These are phyloP conservation scores for Sepioteuthis lessoniana DNA, from an alignment of 2,888 invertebrate genomes.

Conservation along the genomic window DNA sequence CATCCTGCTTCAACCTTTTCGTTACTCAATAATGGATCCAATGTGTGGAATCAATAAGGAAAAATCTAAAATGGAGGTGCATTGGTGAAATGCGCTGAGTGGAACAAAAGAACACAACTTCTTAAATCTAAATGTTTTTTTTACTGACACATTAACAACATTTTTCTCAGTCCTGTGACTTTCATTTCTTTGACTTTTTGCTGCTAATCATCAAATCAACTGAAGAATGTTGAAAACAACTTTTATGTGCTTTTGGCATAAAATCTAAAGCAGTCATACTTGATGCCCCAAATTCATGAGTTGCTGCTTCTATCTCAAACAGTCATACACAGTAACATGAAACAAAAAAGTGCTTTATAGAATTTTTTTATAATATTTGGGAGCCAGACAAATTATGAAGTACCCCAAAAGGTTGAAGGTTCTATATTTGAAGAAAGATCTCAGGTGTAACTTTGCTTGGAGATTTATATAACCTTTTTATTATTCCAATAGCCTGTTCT, in stretches of 20 bases:
- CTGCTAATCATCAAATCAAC: background rate
- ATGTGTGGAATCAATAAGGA: too few relatives aligned
- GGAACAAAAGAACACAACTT: background rate
- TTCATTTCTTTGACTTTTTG: background rate
- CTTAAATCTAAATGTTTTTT: background rate
- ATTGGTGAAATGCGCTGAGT: background rate
- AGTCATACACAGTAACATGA: background rate
- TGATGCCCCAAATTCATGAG: background rate
- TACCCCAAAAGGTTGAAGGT: background rate
- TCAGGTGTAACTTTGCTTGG: too few relatives aligned
- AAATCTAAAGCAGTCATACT: background rate
- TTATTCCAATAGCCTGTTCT: too few relatives aligned
- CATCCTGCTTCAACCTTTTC: too few relatives aligned
- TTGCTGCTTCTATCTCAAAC: background rate
- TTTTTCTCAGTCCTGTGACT: background rate
- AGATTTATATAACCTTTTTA: too few relatives aligned
- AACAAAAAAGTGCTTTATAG: background rate
- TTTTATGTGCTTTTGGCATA: background rate
- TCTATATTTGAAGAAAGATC: background rate
- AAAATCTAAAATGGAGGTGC: too few relatives aligned
- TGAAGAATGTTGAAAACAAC: background rate
- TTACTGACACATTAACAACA: background rate
- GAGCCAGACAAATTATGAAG: background rate
- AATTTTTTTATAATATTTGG: background rate
- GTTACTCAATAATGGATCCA: too few relatives aligned